phyloP scores from a whole-genome alignment of 2,113 vertebrate genomes.

The Nestor notabilis region DNA sequence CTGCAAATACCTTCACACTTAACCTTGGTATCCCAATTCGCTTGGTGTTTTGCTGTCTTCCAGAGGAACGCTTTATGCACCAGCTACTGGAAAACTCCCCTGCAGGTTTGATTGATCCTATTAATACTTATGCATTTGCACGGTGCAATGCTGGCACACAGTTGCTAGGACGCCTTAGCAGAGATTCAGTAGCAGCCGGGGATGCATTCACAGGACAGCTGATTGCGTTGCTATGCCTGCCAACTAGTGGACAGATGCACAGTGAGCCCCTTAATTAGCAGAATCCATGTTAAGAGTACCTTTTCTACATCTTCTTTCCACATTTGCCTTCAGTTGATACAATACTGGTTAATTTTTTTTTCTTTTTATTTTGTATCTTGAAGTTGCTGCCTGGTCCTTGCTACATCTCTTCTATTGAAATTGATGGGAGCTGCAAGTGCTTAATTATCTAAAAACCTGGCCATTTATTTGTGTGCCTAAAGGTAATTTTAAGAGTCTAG shows the following conservation, averaged over 20 bases:
- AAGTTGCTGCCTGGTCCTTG: neutral
- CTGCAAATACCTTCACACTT: neutral
- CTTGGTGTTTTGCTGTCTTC: neutral
- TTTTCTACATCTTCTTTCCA: neutral
- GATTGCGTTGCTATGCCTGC: neutral
- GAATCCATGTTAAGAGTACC: neutral
- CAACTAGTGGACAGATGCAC: constrained; percentile 36
- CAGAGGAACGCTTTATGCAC: neutral
- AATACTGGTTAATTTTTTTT: neutral
- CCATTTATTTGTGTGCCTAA: neutral
- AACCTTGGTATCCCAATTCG: neutral
- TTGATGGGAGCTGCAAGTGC: neutral
- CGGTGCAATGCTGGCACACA: neutral
- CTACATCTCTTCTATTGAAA: neutral
- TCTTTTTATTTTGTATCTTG: neutral
- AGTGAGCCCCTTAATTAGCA: neutral
- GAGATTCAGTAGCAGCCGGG: neutral
- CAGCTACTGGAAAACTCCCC: neutral
- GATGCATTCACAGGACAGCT: neutral
- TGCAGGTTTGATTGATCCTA: neutral
- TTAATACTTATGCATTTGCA: neutral
- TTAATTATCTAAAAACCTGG: neutral
- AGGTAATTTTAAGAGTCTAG: neutral
- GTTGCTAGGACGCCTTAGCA: neutral
- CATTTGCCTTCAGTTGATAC: neutral